phyloP scores from a whole-genome alignment of 1,140 invertebrate genomes.

The Bombyx mori region DNA sequence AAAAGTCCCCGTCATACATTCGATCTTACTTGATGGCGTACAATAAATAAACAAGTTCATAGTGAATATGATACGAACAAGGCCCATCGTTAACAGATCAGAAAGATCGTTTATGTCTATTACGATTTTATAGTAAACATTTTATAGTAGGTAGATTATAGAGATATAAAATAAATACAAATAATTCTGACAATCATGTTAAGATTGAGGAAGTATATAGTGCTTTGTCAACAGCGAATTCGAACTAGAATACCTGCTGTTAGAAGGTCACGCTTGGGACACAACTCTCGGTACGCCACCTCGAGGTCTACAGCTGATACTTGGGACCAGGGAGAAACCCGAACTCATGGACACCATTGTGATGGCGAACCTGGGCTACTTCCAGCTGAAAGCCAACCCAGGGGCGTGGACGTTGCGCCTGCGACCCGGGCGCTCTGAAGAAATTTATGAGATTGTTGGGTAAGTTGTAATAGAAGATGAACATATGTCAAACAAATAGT shows the following conservation, averaged over 20 bases:
- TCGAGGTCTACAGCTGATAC: conserved; percentile 93
- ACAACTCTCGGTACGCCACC: conserved; percentile 92
- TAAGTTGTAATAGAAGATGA: conserved; percentile 30
- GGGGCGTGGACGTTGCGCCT: conserved; percentile 93
- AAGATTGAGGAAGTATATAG: too few species aligned
- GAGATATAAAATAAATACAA: too few species aligned
- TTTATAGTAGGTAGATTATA: too few species aligned
- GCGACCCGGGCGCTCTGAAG: conserved; percentile 92
- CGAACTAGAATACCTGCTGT: conserved; percentile 90
- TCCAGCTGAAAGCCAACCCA: conserved; percentile 97
- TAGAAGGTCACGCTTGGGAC: conserved; percentile 98
- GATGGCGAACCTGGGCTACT: conserved; percentile 99
- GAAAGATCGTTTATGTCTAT: conserved; percentile 93
- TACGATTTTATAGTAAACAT: conserved; percentile 78
- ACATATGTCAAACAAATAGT: background rate
- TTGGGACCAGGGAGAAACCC: conserved; percentile 87
- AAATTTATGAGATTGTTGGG: conserved; percentile 92
- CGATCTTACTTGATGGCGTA: too few species aligned
- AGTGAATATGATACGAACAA: too few species aligned
- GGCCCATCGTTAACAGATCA: too few species aligned
- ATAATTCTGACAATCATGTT: too few species aligned
- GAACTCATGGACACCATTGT: conserved; percentile 96
- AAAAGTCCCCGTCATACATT: too few species aligned
- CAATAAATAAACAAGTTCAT: too few species aligned
- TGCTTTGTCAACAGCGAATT: conserved; percentile 78